Evolutionary conservation across 2,888 invertebrate species (phyloP).

Genomic region (Ophion obscuratus): DNA sequence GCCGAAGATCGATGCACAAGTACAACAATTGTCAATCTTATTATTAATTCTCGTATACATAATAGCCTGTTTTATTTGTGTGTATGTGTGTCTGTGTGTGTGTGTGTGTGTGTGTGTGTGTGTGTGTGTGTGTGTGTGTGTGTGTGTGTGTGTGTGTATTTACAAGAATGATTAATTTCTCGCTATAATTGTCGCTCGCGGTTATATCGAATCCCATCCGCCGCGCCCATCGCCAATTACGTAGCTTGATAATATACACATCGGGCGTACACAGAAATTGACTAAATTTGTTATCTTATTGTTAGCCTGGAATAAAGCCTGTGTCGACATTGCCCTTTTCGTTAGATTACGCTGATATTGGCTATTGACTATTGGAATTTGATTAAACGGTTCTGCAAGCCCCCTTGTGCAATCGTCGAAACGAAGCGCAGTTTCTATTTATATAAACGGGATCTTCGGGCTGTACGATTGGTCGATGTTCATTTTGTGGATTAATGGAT

Average conservation of each 20-base stretch:
- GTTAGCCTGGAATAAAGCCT: conserved; percentile 30
- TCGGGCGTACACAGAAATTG: conserved; percentile 68
- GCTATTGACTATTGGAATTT: conserved; percentile 19
- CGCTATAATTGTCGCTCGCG: conserved; percentile 63
- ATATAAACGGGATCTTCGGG: not conserved
- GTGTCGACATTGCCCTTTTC: conserved; percentile 41
- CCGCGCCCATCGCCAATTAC: conserved; percentile 45
- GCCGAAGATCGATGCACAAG: conserved; percentile 41
- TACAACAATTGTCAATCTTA: conserved; percentile 59
- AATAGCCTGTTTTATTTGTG: conserved; percentile 41
- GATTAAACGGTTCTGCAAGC: conserved; percentile 23
- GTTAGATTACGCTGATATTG: conserved; percentile 6
- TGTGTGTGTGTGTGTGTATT: not conserved
- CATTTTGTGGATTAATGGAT: not conserved
- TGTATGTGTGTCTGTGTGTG: not conserved
- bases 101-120: too few species aligned
- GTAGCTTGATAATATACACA: conserved; percentile 46
- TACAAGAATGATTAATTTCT: conserved; percentile 59
- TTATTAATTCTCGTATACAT: conserved; percentile 54
- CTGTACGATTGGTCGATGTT: not conserved
- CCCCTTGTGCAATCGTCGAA: not conserved
- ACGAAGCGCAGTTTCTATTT: not conserved
- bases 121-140: too few species aligned
- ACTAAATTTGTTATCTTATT: conserved; percentile 52
- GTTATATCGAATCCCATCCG: conserved; percentile 41